These are phyloP conservation scores for Polyommatus iphigenia DNA, from an alignment of 2,888 invertebrate species.

Conservation along the genomic window DNA sequence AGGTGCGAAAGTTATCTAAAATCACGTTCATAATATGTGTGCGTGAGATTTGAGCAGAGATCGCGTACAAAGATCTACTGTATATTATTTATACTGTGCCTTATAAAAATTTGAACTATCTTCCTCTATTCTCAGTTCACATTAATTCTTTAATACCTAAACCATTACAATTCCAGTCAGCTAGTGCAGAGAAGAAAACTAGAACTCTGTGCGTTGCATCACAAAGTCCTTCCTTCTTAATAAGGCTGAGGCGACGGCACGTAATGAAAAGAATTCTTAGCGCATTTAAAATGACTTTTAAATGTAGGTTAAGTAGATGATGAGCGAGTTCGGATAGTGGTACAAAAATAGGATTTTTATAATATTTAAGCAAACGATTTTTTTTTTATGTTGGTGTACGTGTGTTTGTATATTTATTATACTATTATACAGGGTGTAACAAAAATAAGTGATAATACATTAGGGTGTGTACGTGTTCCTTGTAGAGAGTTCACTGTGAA, in stretches of 20 bases:
- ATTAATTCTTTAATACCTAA: slow-evolving; percentile 10
- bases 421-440: no score
- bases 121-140: background rate
- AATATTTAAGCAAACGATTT: no score
- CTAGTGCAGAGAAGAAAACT: background rate
- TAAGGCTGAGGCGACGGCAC: slow-evolving; percentile 7
- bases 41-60: background rate
- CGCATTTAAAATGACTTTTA: slow-evolving; percentile 21
- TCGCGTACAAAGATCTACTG: background rate
- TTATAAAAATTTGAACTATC: background rate
- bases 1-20: background rate
- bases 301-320: slow-evolving; percentile 3
- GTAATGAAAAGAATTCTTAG: slow-evolving; percentile 16
- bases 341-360: background rate
- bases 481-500: no score
- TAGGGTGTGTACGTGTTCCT: no score
- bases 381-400: no score
- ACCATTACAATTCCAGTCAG: background rate
- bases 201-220: background rate
- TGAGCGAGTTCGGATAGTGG: background rate
- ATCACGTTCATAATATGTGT: background rate
- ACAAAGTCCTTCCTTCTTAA: slow-evolving; percentile 1
- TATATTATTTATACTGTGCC: background rate
- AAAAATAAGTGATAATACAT: no score
- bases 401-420: no score